Evolutionary conservation across 2,797 vertebrate genomes (phyloP).

Genomic region (Cetoscarus ocellatus): DNA sequence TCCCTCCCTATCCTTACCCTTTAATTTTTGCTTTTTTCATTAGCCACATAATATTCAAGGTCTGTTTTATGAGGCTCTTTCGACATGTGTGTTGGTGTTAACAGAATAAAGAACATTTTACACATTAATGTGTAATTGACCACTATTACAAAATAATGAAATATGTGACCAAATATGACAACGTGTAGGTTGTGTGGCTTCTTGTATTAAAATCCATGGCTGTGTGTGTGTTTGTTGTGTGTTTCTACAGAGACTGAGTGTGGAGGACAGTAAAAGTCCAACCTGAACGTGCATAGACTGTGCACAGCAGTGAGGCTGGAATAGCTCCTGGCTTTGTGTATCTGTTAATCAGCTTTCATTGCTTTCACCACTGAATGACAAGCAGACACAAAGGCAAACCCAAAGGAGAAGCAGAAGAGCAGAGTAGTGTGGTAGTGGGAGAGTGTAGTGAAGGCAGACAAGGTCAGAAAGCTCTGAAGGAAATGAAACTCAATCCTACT

Average conservation of each 20-base stretch:
- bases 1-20: conserved; percentile 22
- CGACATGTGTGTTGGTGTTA: conserved; percentile 5
- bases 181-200: conserved; percentile 5
- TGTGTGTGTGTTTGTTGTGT: conserved; percentile 37
- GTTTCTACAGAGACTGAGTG: conserved; percentile 42
- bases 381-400: conserved; percentile 90
- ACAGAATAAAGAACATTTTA: conserved; percentile 9
- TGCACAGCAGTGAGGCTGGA: conserved; percentile 69
- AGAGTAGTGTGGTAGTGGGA: conserved; percentile 69
- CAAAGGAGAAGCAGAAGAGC: conserved; percentile 71
- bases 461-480: conserved; percentile 85
- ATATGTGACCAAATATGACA: conserved; percentile 3
- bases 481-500: conserved; percentile 82
- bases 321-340: conserved; percentile 86
- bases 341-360: conserved; percentile 83
- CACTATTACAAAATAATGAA: conserved; percentile 18
- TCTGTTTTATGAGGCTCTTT: conserved; percentile 12
- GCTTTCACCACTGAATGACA: conserved; percentile 87
- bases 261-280: conserved; percentile 64
- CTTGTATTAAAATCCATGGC: conserved; percentile 5
- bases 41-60: conserved; percentile 6
- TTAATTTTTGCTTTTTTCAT: conserved; percentile 24
- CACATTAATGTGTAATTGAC: conserved; percentile 48
- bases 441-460: conserved; percentile 77
- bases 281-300: conserved; percentile 55